phyloP scores from a whole-genome alignment of 2,888 invertebrate species.

The Phalera bucephala region DNA sequence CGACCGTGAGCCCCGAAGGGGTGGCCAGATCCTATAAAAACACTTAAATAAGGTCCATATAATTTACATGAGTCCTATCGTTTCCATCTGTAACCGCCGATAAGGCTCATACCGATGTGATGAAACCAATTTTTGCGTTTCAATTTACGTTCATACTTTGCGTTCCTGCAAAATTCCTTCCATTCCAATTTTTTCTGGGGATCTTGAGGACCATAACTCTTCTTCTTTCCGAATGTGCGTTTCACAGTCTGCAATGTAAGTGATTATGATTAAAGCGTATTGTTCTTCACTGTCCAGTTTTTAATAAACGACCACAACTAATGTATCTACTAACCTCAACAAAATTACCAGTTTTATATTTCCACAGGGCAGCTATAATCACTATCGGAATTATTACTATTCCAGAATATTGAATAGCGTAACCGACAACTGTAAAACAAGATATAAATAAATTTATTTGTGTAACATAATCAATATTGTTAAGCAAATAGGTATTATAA shows the following conservation, averaged over 20 bases:
- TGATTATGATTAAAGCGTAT: no score
- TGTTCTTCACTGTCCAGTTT: no score
- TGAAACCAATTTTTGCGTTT: slow-evolving; percentile 63
- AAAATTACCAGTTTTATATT: slow-evolving; percentile 52
- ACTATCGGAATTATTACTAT: slow-evolving; percentile 67
- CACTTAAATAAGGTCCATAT: no score
- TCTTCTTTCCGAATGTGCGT: slow-evolving; percentile 68
- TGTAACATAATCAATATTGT: no score
- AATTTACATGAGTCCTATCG: no score
- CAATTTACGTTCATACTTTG: slow-evolving; percentile 57
- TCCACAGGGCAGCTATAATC: slow-evolving; percentile 56
- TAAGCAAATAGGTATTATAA: no score
- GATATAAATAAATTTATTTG: slow-evolving; percentile 1
- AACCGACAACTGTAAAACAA: slow-evolving; percentile 62
- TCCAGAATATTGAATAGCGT: slow-evolving; percentile 62
- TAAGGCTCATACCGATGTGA: slow-evolving; percentile 56
- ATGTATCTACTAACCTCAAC: slow-evolving; percentile 48
- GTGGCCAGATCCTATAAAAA: no score
- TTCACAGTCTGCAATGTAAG: slow-evolving; percentile 70
- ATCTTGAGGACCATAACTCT: slow-evolving; percentile 78
- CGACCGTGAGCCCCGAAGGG: no score
- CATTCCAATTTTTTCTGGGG: slow-evolving; percentile 79
- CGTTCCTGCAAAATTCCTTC: slow-evolving; percentile 79
- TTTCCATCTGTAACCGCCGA: slow-evolving; percentile 59
- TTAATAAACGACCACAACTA: no score